phyloP scores from a whole-genome alignment of 2,113 vertebrate genomes.

The Psilopogon haemacephalus region DNA sequence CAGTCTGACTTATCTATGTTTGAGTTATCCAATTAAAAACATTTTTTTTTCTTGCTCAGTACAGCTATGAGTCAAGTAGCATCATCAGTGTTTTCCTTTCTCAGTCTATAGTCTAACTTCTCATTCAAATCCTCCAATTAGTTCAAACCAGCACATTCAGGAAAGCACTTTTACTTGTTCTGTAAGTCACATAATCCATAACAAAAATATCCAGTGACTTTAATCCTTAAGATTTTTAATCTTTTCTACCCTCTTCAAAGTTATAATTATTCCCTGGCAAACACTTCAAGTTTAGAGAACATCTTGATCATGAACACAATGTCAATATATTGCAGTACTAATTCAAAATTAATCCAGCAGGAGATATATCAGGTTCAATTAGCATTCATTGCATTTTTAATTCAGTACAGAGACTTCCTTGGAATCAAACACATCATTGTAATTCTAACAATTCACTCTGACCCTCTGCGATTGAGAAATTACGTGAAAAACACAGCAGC shows the following conservation, averaged over 20 bases:
- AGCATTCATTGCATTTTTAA: neutral
- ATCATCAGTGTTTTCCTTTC: too few relatives aligned
- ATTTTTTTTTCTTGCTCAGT: too few relatives aligned
- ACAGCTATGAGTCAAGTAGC: too few relatives aligned
- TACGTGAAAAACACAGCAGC: neutral
- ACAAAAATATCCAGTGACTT: neutral
- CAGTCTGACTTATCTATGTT: too few relatives aligned
- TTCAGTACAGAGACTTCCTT: slow-evolving; percentile 15
- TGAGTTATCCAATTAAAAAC: too few relatives aligned
- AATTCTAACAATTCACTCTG: neutral
- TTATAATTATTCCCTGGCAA: neutral
- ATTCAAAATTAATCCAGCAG: slow-evolving; percentile 36
- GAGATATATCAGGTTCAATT: neutral
- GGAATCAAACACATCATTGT: neutral
- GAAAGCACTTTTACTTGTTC: neutral
- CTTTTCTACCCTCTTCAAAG: neutral
- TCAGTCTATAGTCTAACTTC: too few relatives aligned
- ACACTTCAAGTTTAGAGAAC: neutral
- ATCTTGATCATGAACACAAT: neutral
- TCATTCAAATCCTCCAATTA: too few relatives aligned
- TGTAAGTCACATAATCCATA: neutral
- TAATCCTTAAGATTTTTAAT: neutral
- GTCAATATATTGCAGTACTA: neutral
- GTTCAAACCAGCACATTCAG: too few relatives aligned
- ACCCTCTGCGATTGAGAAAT: neutral